Conservation (phyloP, 2,113 vertebrate genomes). For the Sorex araneus region DNA sequence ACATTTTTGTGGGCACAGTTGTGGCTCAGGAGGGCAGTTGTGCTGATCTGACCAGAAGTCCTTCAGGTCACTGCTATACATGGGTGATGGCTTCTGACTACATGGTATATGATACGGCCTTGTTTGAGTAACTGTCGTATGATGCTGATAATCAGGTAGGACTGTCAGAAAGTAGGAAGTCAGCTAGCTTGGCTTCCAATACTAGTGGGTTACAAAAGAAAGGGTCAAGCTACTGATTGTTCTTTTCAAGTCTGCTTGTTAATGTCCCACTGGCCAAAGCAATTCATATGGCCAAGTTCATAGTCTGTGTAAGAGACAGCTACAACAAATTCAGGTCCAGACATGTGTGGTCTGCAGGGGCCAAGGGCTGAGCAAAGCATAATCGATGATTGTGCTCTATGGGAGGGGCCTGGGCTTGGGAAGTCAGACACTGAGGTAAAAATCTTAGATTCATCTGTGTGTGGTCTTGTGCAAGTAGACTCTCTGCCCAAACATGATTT, state of each 20-base stretch:
- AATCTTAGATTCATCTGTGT: background rate
- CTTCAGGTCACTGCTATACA: background rate
- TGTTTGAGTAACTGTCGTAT: too few relatives aligned
- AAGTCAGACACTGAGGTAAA: background rate
- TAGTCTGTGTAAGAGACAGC: background rate
- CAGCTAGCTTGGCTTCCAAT: background rate
- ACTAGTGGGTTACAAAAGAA: background rate
- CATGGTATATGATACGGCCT: background rate
- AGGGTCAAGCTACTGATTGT: background rate
- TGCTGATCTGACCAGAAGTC: background rate
- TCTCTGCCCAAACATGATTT: conserved; percentile 21
- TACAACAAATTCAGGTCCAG: background rate
- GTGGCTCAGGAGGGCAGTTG: background rate
- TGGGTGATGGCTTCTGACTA: background rate
- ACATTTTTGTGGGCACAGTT: background rate
- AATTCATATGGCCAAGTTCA: background rate
- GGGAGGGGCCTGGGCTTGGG: background rate
- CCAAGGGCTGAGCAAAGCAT: background rate
- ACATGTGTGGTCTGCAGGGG: background rate
- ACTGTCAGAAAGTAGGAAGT: background rate
- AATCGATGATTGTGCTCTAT: background rate
- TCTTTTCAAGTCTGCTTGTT: background rate
- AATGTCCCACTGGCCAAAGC: background rate
- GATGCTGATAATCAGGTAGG: background rate
- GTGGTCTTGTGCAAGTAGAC: background rate